Conservation (phyloP, 2,797 vertebrate genomes). For the Lepilemur ruficaudatus region DNA sequence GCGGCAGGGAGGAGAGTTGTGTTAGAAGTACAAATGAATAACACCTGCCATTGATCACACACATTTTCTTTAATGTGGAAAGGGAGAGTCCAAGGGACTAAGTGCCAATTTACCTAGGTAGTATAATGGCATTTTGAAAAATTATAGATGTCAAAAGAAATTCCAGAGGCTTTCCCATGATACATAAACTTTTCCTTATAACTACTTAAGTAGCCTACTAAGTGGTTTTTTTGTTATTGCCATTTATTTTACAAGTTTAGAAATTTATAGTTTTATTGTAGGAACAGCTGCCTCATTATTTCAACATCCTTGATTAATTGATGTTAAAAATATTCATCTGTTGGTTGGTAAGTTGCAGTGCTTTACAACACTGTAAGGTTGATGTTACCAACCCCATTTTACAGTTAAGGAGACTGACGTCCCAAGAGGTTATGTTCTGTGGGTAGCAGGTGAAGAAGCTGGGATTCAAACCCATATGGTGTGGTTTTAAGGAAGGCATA, state of each 20-base stretch:
- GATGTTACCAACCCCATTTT: neutral
- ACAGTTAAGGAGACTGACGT: neutral
- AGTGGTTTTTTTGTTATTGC: neutral
- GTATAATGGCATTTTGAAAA: constrained; percentile 23
- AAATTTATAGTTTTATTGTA: neutral
- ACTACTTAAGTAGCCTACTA: neutral
- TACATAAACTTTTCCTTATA: neutral
- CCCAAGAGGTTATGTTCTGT: neutral
- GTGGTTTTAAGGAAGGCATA: neutral
- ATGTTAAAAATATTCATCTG: neutral
- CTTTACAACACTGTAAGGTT: neutral
- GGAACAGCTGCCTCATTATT: neutral
- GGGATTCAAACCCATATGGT: neutral
- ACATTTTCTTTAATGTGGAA: constrained; percentile 16
- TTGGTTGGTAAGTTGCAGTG: neutral
- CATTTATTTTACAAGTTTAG: neutral
- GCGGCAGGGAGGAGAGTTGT: neutral
- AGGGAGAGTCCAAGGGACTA: neutral
- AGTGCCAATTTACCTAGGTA: neutral
- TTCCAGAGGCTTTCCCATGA: neutral
- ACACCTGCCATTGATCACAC: neutral
- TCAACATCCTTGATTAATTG: neutral
- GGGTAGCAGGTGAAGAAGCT: neutral
- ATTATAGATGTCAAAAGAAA: neutral
- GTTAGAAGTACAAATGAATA: neutral